These are phyloP conservation scores for Gymnoscelis rufifasciata DNA, from an alignment of 2,888 invertebrate genomes.

Conservation along the genomic window DNA sequence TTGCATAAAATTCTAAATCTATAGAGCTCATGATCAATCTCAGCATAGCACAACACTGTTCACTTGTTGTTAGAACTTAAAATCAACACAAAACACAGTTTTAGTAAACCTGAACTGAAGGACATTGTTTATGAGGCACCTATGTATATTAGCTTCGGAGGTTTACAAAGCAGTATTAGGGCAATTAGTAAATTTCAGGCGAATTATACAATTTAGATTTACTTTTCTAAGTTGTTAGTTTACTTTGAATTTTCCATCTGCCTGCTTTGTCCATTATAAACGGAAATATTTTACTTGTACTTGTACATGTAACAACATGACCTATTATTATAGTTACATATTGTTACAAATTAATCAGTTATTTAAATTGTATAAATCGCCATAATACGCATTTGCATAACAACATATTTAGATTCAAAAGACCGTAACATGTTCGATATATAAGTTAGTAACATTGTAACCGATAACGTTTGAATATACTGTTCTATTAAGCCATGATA, in stretches of 20 bases:
- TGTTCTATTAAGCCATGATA: slow-evolving; percentile 32
- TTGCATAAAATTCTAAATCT: no score
- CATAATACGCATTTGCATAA: slow-evolving; percentile 2
- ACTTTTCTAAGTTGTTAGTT: not conserved
- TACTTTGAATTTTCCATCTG: no score
- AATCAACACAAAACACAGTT: slow-evolving; percentile 24
- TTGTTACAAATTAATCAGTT: no score
- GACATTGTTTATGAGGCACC: slow-evolving; percentile 26
- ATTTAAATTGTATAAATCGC: slow-evolving; percentile 8
- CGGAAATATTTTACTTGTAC: no score
- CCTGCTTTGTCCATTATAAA: no score
- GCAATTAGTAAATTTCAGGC: slow-evolving; percentile 14
- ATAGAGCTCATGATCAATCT: slow-evolving; percentile 21
- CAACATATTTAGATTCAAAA: slow-evolving; percentile 4
- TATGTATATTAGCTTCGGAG: slow-evolving; percentile 21
- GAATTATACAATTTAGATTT: slow-evolving; percentile 1
- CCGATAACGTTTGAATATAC: slow-evolving; percentile 14
- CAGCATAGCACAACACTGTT: slow-evolving; percentile 15
- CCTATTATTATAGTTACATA: no score
- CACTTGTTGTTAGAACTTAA: slow-evolving; percentile 23
- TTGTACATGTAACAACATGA: no score
- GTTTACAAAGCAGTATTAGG: slow-evolving; percentile 23
- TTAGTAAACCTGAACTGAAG: slow-evolving; percentile 17
- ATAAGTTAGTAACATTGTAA: slow-evolving; percentile 10
- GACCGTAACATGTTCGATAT: slow-evolving; percentile 12